phyloP scores from a whole-genome alignment of 2,888 invertebrate species.

The Sphecodes monilicornis region DNA sequence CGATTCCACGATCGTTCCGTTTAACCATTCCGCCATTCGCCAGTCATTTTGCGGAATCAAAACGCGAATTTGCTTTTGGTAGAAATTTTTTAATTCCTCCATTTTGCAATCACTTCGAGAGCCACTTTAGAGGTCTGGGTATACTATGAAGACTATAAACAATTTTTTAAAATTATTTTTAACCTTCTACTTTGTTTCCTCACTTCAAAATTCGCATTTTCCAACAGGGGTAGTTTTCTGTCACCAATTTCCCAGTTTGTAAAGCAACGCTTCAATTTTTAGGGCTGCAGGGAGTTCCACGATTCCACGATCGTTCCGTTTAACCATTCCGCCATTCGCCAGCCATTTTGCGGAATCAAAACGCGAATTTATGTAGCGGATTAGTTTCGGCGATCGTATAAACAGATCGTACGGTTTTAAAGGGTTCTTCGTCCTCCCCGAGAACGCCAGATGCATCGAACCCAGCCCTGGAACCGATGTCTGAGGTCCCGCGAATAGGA shows the following conservation, averaged over 20 bases:
- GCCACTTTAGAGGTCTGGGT: too few species aligned
- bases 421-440: background rate
- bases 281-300: background rate
- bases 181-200: background rate
- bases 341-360: background rate
- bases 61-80: constrained; percentile 13
- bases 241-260: background rate
- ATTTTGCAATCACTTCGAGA: too few species aligned
- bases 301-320: constrained; percentile 1
- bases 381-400: constrained; percentile 7
- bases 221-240: background rate
- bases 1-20: background rate
- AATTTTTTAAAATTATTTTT: background rate
- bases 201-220: background rate
- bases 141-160: too few species aligned
- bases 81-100: too few species aligned
- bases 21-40: background rate
- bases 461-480: constrained; percentile 61
- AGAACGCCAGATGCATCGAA: constrained; percentile 49
- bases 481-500: constrained; percentile 49
- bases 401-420: constrained; percentile 29
- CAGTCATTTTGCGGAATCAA: background rate
- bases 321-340: background rate
- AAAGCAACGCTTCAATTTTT: background rate
- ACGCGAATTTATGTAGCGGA: constrained; percentile 10